Conservation (phyloP, 2,113 vertebrate species). For the Acanthisitta chloris region DNA sequence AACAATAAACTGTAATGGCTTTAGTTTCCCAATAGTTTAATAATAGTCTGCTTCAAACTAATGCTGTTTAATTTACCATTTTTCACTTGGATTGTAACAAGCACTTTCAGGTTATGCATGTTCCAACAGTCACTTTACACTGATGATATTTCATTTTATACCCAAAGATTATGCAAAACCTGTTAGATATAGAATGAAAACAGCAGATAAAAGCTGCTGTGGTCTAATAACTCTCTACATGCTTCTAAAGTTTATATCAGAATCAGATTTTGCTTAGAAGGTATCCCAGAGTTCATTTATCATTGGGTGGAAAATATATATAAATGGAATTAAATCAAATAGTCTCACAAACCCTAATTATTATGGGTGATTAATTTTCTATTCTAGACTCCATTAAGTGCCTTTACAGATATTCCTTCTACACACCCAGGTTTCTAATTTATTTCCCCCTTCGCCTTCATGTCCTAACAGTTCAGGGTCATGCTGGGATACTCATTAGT, state of each 20-base stretch:
- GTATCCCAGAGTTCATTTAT: constrained; percentile 25
- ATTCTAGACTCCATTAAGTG: constrained; percentile 57
- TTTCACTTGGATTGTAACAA: background rate
- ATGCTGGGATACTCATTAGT: constrained; percentile 73
- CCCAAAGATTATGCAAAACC: background rate
- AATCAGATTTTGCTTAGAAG: constrained; percentile 38
- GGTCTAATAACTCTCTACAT: background rate
- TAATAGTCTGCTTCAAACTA: background rate
- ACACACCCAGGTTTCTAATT: constrained; percentile 58
- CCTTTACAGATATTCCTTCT: constrained; percentile 54
- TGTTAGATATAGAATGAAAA: background rate
- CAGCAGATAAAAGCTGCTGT: background rate
- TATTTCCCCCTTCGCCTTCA: constrained; percentile 31
- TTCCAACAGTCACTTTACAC: background rate
- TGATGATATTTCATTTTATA: background rate
- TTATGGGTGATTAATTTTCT: constrained; percentile 73
- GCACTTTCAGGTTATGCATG: background rate
- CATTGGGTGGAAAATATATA: constrained; percentile 61
- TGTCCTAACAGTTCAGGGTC: constrained; percentile 31
- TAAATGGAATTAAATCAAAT: constrained; percentile 72
- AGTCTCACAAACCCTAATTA: constrained; percentile 61
- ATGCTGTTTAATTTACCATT: constrained; percentile 20
- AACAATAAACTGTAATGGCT: background rate
- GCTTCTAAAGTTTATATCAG: constrained; percentile 11
- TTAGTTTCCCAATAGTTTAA: constrained; percentile 16